phyloP scores from a whole-genome alignment of 2,113 vertebrate species.

The Polypterus bichir region DNA sequence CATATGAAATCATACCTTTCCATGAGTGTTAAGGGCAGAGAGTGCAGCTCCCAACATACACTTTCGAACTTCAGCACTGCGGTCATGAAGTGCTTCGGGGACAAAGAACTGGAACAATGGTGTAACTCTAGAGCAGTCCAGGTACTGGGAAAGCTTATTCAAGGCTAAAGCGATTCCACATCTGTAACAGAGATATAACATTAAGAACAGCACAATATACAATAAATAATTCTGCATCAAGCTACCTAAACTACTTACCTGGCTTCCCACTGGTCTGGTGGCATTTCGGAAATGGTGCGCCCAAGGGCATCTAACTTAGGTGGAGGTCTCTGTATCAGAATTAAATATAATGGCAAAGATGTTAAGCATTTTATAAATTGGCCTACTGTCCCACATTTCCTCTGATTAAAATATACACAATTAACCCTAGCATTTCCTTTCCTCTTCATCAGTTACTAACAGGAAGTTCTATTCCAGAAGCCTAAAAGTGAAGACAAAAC shows the following conservation, averaged over 20 bases:
- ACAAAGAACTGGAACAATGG: conserved; percentile 95
- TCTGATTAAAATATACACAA: too few species aligned
- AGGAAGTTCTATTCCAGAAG: too few species aligned
- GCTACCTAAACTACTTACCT: conserved; percentile 48
- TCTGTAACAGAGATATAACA: conserved; percentile 36
- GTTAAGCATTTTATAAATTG: too few species aligned
- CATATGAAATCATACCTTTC: conserved; percentile 61
- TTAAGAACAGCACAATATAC: not conserved
- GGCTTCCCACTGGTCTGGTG: conserved; percentile 95
- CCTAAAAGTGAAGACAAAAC: too few species aligned
- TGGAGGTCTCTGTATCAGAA: conserved; percentile 66
- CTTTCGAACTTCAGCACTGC: conserved; percentile 79
- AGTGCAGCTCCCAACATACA: conserved; percentile 93
- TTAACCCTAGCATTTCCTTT: too few species aligned
- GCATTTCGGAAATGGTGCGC: conserved; percentile 86
- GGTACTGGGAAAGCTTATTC: conserved; percentile 80
- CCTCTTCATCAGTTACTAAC: too few species aligned
- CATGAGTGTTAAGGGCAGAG: conserved; percentile 82
- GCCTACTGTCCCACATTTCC: too few species aligned
- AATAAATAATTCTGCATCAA: not conserved
- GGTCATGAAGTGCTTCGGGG: conserved; percentile 90
- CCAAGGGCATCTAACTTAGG: conserved; percentile 89
- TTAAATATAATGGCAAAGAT: too few species aligned
- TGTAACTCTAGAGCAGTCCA: conserved; percentile 80
- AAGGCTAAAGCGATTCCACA: conserved; percentile 88